phyloP scores from a whole-genome alignment of 2,113 vertebrate species.

The Paraplagusia blochii region DNA sequence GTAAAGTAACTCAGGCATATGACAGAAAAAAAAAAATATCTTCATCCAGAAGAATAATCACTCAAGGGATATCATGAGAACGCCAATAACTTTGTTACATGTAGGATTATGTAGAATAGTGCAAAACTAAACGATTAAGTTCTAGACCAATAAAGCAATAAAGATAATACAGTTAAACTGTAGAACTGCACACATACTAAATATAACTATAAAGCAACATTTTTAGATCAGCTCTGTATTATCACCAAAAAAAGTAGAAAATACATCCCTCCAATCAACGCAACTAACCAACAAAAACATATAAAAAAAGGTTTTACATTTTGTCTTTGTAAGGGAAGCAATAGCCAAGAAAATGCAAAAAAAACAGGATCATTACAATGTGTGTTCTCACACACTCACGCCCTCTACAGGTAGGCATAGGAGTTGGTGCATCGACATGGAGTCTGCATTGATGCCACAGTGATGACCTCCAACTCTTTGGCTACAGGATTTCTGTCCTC shows the following conservation, averaged over 20 bases:
- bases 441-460: slow-evolving; percentile 94
- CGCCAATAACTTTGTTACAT: no score
- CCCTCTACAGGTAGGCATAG: slow-evolving; percentile 89
- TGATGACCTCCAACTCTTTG: slow-evolving; percentile 94
- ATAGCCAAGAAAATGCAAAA: slow-evolving; percentile 24
- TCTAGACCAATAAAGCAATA: slow-evolving; percentile 10
- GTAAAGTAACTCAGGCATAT: neutral
- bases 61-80: neutral
- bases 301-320: no score
- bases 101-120: slow-evolving; percentile 46
- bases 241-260: slow-evolving; percentile 42
- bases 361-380: slow-evolving; percentile 27
- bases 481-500: slow-evolving; percentile 77
- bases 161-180: slow-evolving; percentile 14
- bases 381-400: slow-evolving; percentile 22
- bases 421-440: slow-evolving; percentile 96
- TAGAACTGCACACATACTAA: slow-evolving; percentile 21
- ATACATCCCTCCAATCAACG: slow-evolving; percentile 25
- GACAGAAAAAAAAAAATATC: neutral
- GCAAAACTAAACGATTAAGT: slow-evolving; percentile 63
- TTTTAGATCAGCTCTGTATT: slow-evolving; percentile 21
- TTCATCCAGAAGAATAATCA: no score
- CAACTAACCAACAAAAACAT: no score
- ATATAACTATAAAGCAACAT: slow-evolving; percentile 19
- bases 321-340: neutral